A percentile compares a stretch with the other conserved stretches of the same genome.
phyloP scores from a whole-genome alignment of 2,797 vertebrate genomes.

The Tangara arthus region DNA sequence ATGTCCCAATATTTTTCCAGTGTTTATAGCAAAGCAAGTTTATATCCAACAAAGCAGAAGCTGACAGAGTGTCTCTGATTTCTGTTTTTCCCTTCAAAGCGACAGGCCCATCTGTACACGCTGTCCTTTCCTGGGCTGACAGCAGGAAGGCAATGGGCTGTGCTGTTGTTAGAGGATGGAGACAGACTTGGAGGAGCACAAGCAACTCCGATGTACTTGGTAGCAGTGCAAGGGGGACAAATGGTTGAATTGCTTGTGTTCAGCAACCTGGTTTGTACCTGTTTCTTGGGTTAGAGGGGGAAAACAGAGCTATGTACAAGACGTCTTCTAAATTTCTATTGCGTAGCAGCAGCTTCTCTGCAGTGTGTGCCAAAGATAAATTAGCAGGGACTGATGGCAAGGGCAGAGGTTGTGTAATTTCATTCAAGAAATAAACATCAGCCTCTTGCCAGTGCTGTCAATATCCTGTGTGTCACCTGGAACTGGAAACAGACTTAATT shows the following conservation, averaged over 20 bases:
- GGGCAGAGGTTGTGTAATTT: neutral
- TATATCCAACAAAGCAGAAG: neutral
- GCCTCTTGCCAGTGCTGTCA: neutral
- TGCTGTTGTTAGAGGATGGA: neutral
- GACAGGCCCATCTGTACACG: accelerated
- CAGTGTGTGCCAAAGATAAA: neutral
- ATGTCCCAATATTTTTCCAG: neutral
- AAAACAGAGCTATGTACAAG: neutral
- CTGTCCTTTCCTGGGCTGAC: neutral
- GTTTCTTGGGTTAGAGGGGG: neutral
- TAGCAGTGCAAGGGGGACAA: neutral
- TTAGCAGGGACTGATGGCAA: neutral
- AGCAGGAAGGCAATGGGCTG: neutral
- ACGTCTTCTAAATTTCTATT: neutral
- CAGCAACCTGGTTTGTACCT: neutral
- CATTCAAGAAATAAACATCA: constrained; percentile 16
- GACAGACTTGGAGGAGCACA: neutral
- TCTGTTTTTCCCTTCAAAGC: neutral
- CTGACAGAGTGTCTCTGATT: neutral
- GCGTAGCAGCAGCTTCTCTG: neutral
- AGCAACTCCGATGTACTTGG: neutral
- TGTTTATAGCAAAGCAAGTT: neutral
- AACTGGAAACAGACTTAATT: constrained; percentile 2
- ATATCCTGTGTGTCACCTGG: neutral
- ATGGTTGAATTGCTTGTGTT: neutral